Percentiles rank a stretch among this genome's conserved stretches.
Evolutionary conservation across 2,113 vertebrate genomes (phyloP).

Genomic region (Nesoenas mayeri): DNA sequence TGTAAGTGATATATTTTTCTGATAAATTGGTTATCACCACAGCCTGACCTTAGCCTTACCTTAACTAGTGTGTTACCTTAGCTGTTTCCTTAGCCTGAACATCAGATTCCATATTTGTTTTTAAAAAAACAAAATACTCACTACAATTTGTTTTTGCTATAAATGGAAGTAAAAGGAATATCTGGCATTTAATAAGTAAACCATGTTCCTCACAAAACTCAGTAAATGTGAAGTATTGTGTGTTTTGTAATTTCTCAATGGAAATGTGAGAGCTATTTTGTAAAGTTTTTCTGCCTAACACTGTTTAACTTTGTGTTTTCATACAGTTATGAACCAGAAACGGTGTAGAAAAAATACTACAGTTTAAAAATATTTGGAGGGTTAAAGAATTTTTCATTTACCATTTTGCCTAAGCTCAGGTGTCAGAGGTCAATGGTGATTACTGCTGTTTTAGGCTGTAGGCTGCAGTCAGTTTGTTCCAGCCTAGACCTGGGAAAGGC

Average conservation of each 20-base stretch:
- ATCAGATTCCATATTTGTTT: background rate
- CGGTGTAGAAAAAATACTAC: background rate
- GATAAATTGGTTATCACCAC: background rate
- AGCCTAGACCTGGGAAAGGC: background rate
- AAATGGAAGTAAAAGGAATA: background rate
- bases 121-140: background rate
- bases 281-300: background rate
- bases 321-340: background rate
- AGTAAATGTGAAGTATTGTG: background rate
- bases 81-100: background rate
- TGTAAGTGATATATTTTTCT: background rate
- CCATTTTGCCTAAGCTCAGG: background rate
- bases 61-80: background rate
- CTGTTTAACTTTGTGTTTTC: background rate
- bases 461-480: background rate
- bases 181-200: background rate
- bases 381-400: background rate
- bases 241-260: background rate
- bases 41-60: background rate
- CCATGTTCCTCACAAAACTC: background rate
- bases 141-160: background rate
- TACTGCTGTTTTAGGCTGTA: background rate
- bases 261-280: background rate
- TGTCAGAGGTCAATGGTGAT: background rate
- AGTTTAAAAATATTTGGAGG: background rate